A percentile compares a stretch with the other conserved stretches of the same genome.
These are phyloP conservation scores for Chelidonichthys spinosus DNA, from an alignment of 2,797 vertebrate genomes.

Conservation along the genomic window DNA sequence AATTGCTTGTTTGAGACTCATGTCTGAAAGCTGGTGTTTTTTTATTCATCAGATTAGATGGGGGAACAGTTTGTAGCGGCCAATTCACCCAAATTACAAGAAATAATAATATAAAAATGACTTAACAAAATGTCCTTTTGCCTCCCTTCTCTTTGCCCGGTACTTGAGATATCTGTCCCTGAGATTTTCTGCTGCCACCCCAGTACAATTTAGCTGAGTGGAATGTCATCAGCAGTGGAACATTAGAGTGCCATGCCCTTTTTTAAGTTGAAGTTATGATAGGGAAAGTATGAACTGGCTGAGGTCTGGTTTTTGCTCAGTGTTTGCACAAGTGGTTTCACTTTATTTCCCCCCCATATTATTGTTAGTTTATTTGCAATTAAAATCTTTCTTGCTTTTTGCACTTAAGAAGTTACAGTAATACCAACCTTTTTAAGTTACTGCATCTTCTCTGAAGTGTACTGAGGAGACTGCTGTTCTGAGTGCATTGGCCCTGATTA, in stretches of 20 bases:
- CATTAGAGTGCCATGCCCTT: background rate
- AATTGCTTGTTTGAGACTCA: conserved; percentile 10
- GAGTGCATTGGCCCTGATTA: conserved; percentile 22
- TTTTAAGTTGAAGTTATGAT: background rate
- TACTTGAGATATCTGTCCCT: background rate
- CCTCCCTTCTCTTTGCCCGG: background rate
- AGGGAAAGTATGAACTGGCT: background rate
- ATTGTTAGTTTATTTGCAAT: conserved; percentile 2
- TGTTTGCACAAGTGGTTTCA: conserved; percentile 36
- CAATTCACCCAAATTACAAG: background rate
- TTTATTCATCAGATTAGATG: background rate
- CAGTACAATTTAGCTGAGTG: background rate
- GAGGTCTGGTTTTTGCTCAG: background rate
- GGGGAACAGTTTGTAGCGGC: background rate
- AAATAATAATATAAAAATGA: background rate
- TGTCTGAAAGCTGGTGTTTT: background rate
- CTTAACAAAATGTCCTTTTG: too few relatives aligned
- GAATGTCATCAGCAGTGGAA: background rate
- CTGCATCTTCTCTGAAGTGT: conserved; percentile 1
- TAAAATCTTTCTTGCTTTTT: background rate
- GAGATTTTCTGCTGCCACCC: too few relatives aligned
- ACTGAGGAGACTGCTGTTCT: background rate
- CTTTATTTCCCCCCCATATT: background rate
- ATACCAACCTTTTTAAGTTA: background rate
- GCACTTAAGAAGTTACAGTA: background rate